These are phyloP conservation scores for Orthosia gracilis DNA, from an alignment of 2,888 invertebrate genomes.

Conservation along the genomic window DNA sequence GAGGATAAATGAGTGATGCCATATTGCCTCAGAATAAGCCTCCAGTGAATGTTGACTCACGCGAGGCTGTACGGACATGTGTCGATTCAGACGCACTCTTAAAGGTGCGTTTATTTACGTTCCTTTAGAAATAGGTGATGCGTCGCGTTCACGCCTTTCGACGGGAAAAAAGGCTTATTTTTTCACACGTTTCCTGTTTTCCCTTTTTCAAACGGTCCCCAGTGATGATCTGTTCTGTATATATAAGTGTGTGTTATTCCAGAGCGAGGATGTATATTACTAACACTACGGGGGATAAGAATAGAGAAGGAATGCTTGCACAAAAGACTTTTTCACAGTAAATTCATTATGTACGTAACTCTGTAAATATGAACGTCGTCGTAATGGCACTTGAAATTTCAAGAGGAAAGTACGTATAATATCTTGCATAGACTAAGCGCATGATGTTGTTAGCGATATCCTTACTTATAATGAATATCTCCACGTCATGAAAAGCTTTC, in stretches of 20 bases:
- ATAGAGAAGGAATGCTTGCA: constrained; percentile 12
- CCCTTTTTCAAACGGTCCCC: constrained; percentile 66
- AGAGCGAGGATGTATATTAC: constrained; percentile 33
- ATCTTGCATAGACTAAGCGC: constrained; percentile 11
- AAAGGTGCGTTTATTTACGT: constrained; percentile 87
- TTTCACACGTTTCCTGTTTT: constrained; percentile 78
- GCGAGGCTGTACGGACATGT: constrained; percentile 72
- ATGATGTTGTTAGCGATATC: constrained; percentile 27
- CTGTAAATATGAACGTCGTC: constrained; percentile 10
- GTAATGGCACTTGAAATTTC: constrained; percentile 3
- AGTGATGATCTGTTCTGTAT: constrained; percentile 65
- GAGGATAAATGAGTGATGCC: constrained; percentile 52
- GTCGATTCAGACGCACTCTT: constrained; percentile 87
- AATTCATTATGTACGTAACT: constrained; percentile 20
- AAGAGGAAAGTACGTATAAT: background rate
- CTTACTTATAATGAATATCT: constrained; percentile 41
- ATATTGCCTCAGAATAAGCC: constrained; percentile 64
- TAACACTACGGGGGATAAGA: constrained; percentile 20
- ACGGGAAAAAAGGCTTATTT: constrained; percentile 79
- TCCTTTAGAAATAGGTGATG: constrained; percentile 88
- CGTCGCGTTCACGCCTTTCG: constrained; percentile 84
- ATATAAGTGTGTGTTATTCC: constrained; percentile 35
- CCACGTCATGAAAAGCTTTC: constrained; percentile 46
- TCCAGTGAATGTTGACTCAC: constrained; percentile 73
- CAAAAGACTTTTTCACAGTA: constrained; percentile 17